A percentile compares a stretch with the other conserved stretches of the same genome.
Conservation (phyloP, 2,113 vertebrate species). For the Oncorhynchus mykiss region DNA sequence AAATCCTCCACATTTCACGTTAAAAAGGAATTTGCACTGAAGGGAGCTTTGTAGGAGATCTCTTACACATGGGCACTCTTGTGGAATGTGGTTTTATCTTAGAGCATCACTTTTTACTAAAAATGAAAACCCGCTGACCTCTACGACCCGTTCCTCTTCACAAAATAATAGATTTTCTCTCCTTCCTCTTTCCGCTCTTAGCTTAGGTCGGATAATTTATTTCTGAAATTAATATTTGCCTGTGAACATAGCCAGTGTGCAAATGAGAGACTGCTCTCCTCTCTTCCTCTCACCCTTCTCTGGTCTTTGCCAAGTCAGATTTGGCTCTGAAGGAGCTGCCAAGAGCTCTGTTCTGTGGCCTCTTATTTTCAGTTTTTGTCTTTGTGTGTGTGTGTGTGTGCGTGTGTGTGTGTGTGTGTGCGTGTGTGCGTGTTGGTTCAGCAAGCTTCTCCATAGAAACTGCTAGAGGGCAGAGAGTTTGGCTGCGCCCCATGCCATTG, state of each 20-base stretch:
- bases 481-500: constrained; percentile 22
- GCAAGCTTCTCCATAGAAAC: constrained; percentile 70
- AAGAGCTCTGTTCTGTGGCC: constrained; percentile 53
- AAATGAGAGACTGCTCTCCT: constrained; percentile 24
- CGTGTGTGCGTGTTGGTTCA: constrained; percentile 24
- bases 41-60: neutral
- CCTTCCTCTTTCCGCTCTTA: constrained; percentile 12
- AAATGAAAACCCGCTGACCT: neutral
- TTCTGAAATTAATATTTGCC: constrained; percentile 42
- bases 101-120: constrained; percentile 4
- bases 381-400: too few species aligned
- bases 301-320: constrained; percentile 43
- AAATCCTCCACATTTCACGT: neutral
- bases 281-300: neutral
- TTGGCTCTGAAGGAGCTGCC: constrained; percentile 45
- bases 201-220: constrained; percentile 28
- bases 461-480: constrained; percentile 43
- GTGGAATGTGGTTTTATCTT: neutral
- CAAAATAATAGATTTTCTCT: neutral
- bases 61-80: neutral
- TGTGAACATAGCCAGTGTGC: constrained; percentile 5
- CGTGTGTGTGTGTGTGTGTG: too few species aligned
- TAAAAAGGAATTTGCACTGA: neutral
- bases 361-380: constrained; percentile 57
- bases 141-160: neutral